Conservation (phyloP, 1,140 invertebrate genomes). For the Psix sp. region DNA sequence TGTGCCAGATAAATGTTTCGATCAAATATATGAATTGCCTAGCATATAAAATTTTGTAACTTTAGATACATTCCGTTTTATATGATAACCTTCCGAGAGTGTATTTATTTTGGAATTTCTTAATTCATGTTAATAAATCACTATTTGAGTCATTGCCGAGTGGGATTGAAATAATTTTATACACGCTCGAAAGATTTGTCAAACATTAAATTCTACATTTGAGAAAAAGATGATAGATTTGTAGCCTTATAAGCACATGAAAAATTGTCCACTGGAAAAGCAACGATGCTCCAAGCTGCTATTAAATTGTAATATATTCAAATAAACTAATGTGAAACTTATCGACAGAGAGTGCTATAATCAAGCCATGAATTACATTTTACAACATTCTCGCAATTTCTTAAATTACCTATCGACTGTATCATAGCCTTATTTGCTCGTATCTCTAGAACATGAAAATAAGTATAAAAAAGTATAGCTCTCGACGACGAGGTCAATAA, state of each 20-base stretch:
- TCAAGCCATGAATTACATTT: constrained; percentile 58
- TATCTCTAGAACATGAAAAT: constrained; percentile 76
- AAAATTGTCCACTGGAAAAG: constrained; percentile 48
- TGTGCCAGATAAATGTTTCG: background rate
- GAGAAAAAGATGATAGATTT: constrained; percentile 3
- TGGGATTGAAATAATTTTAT: too few relatives aligned
- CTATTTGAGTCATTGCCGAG: too few relatives aligned
- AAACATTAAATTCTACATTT: too few relatives aligned
- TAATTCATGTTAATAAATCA: too few relatives aligned
- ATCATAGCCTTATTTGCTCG: constrained; percentile 76
- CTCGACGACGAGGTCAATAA: too few relatives aligned
- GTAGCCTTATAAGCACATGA: constrained; percentile 17
- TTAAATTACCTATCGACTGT: constrained; percentile 77
- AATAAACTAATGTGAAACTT: constrained; percentile 31
- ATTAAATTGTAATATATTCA: constrained; percentile 24
- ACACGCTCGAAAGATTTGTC: too few relatives aligned
- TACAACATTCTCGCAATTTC: constrained; percentile 62
- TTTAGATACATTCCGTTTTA: too few relatives aligned
- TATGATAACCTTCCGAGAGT: too few relatives aligned
- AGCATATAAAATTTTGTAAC: background rate
- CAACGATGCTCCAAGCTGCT: constrained; percentile 58
- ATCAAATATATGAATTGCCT: background rate
- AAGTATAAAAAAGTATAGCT: constrained; percentile 27
- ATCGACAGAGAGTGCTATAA: constrained; percentile 31
- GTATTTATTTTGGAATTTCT: too few relatives aligned